Evolutionary conservation across 2,797 vertebrate genomes (phyloP).

Genomic region (Aphelocoma californica): DNA sequence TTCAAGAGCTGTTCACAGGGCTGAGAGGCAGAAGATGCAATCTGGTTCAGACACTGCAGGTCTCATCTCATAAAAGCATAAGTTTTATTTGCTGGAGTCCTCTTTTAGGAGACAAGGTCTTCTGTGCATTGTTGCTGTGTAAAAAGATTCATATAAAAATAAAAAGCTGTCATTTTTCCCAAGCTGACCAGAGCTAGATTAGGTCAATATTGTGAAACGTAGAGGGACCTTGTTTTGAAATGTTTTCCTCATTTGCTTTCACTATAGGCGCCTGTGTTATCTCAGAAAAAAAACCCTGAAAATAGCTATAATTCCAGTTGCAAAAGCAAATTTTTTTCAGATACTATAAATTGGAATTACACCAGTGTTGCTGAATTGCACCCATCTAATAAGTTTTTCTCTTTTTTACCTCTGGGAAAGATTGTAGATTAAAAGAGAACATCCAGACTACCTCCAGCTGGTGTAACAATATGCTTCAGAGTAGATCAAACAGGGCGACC

Average conservation of each 20-base stretch:
- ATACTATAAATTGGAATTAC: neutral
- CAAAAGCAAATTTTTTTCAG: neutral
- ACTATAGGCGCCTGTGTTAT: neutral
- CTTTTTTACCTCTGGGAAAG: neutral
- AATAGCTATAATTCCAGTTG: accelerated
- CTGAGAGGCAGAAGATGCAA: conserved; percentile 4
- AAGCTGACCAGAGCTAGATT: conserved; percentile 30
- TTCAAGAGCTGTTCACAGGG: neutral
- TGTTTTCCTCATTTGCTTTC: neutral
- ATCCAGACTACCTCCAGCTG: neutral
- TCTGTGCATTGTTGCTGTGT: neutral
- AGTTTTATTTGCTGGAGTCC: neutral
- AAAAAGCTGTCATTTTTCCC: conserved; percentile 28
- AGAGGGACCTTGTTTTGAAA: conserved; percentile 13
- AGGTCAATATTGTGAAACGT: conserved; percentile 15
- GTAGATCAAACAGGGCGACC: neutral
- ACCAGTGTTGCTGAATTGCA: neutral
- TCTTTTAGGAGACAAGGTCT: neutral
- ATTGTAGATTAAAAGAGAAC: neutral
- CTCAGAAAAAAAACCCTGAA: neutral
- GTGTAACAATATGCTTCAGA: neutral
- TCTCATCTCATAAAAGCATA: neutral
- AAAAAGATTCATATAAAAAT: conserved; percentile 40
- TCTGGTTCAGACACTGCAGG: neutral
- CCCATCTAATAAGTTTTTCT: neutral